Conservation (phyloP, 2,888 invertebrate genomes). For the Stomorhina lunata region DNA sequence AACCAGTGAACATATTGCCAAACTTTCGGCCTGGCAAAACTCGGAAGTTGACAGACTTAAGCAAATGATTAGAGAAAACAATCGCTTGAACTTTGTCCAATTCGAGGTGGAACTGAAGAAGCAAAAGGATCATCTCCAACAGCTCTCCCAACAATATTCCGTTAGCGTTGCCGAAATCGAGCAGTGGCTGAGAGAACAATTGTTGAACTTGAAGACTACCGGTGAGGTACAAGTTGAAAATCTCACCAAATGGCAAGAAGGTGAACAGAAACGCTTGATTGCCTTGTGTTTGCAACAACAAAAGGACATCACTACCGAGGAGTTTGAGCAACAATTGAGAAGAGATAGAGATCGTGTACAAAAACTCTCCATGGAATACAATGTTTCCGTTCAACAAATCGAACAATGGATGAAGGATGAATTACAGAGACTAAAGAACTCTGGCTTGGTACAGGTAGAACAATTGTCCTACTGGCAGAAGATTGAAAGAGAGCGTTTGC, state of each 20-base stretch:
- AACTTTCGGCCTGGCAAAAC: conserved; percentile 74
- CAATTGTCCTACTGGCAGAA: conserved; percentile 75
- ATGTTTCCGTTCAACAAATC: conserved; percentile 73
- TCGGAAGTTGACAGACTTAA: conserved; percentile 73
- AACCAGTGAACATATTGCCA: conserved; percentile 71
- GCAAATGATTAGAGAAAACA: conserved; percentile 74
- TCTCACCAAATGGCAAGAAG: conserved; percentile 75
- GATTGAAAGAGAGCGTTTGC: conserved; percentile 73
- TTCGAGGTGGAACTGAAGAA: conserved; percentile 74
- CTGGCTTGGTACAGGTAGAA: conserved; percentile 73
- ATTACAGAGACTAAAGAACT: conserved; percentile 70
- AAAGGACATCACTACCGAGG: conserved; percentile 71
- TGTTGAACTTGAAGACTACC: conserved; percentile 74
- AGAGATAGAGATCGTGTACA: conserved; percentile 72
- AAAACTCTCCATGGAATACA: conserved; percentile 71
- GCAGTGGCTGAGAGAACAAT: conserved; percentile 75
- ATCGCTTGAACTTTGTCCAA: conserved; percentile 74
- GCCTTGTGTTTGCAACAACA: conserved; percentile 74
- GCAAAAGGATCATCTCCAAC: conserved; percentile 72
- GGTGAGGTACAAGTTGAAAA: conserved; percentile 75
- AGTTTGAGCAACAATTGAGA: conserved; percentile 72
- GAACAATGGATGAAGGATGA: conserved; percentile 75
- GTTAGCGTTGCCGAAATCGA: conserved; percentile 76
- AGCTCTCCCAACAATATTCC: conserved; percentile 74
- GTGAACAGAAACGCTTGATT: conserved; percentile 74